phyloP scores from a whole-genome alignment of 2,888 invertebrate genomes.

The Phalera bucephala region DNA sequence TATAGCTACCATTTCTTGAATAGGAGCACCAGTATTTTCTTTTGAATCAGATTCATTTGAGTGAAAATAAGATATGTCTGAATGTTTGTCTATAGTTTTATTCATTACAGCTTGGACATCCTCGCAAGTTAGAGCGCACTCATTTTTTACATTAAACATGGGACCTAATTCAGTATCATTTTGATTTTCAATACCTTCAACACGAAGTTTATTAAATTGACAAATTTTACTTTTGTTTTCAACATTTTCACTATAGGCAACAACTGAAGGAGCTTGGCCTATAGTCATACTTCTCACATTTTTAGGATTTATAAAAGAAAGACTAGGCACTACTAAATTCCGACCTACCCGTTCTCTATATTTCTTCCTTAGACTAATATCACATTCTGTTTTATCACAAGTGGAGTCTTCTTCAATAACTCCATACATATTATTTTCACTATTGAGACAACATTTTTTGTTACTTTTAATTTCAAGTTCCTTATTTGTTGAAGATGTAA shows the following conservation, averaged over 20 bases:
- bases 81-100: no score
- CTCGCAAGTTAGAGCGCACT: no score
- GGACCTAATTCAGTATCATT: not conserved
- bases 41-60: no score
- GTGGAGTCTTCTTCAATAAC: constrained; percentile 16
- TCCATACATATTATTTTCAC: constrained; percentile 17
- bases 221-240: not conserved
- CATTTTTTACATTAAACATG: no score
- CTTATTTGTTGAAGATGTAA: not conserved
- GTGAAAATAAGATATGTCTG: no score
- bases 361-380: constrained; percentile 44
- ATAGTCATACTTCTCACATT: constrained; percentile 61
- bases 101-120: no score
- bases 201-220: not conserved
- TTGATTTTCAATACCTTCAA: not conserved
- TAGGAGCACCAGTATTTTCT: no score
- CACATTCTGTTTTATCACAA: constrained; percentile 34
- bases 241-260: not conserved
- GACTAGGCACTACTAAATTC: constrained; percentile 40
- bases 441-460: constrained; percentile 2
- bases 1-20: not conserved
- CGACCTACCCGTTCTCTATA: constrained; percentile 45
- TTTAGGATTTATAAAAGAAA: constrained; percentile 46
- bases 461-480: not conserved
- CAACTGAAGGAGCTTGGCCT: constrained; percentile 30